These are phyloP conservation scores for Nasua narica DNA, from an alignment of 2,797 vertebrate genomes.

Conservation along the genomic window DNA sequence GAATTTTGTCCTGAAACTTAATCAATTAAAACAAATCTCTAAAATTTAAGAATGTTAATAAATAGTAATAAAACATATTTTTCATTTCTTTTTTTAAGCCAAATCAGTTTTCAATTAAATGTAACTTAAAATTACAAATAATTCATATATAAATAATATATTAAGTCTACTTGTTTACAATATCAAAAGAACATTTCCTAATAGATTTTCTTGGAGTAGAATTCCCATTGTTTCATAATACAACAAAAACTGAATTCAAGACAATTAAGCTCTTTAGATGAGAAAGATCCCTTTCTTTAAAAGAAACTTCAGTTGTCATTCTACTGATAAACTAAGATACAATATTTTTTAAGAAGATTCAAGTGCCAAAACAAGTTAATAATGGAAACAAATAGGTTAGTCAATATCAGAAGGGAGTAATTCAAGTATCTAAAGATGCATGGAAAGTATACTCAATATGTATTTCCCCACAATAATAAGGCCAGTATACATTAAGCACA, in stretches of 20 bases:
- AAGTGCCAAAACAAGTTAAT: not conserved
- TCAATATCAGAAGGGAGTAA: not conserved
- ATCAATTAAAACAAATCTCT: not conserved
- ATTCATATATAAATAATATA: not conserved
- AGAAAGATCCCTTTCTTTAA: not conserved
- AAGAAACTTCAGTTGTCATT: not conserved
- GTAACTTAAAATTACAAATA: not conserved
- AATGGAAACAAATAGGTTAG: not conserved
- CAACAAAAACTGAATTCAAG: not conserved
- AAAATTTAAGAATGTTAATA: not conserved
- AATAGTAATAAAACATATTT: not conserved
- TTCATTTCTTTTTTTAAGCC: not conserved
- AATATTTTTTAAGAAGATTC: not conserved
- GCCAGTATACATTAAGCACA: not conserved
- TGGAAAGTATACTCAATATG: not conserved
- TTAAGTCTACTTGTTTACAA: not conserved
- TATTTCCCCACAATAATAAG: not conserved
- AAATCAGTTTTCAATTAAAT: not conserved
- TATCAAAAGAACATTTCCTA: not conserved
- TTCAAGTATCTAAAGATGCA: not conserved
- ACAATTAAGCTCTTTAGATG: not conserved
- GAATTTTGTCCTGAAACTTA: not conserved
- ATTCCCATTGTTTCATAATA: not conserved
- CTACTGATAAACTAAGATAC: not conserved
- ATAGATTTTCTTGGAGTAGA: not conserved